Conservation (phyloP, 2,113 vertebrate genomes). For the Excalfactoria chinensis region DNA sequence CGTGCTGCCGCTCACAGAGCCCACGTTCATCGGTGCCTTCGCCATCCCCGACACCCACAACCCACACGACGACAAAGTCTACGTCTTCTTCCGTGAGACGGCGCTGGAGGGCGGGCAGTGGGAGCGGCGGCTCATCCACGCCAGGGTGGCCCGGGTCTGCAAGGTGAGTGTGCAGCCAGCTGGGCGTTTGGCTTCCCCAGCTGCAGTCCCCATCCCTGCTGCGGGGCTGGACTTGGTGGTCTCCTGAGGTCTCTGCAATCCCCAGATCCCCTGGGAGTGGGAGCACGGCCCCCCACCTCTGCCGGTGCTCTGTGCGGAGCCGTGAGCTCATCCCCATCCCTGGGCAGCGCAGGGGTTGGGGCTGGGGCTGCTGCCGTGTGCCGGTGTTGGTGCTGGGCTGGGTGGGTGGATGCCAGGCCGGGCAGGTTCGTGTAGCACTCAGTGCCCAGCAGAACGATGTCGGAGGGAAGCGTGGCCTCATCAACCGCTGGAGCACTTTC, state of each 20-base stretch:
- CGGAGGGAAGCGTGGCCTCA: slow-evolving; percentile 86
- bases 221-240: neutral
- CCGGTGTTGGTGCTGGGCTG: neutral
- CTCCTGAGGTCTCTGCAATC: neutral
- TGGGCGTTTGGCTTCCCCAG: neutral
- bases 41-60: slow-evolving; percentile 87
- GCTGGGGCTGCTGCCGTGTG: fast-evolving
- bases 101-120: slow-evolving; percentile 83
- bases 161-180: slow-evolving; percentile 75
- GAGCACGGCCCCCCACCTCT: neutral
- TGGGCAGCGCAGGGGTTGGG: neutral
- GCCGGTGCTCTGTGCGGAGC: neutral
- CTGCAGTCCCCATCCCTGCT: neutral
- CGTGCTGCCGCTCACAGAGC: slow-evolving; percentile 73
- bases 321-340: neutral
- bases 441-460: slow-evolving; percentile 83
- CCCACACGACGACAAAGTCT: slow-evolving; percentile 86
- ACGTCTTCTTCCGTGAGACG: slow-evolving; percentile 88
- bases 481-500: slow-evolving; percentile 91
- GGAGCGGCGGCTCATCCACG: slow-evolving; percentile 80
- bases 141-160: slow-evolving; percentile 88
- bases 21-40: slow-evolving; percentile 80
- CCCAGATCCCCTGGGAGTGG: neutral
- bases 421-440: neutral
- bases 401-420: neutral